A percentile compares a stretch with the other conserved stretches of the same genome.
These are phyloP conservation scores for Caenorhabditis tropicalis DNA, from an alignment of 1,140 invertebrate species.

Conservation along the genomic window DNA sequence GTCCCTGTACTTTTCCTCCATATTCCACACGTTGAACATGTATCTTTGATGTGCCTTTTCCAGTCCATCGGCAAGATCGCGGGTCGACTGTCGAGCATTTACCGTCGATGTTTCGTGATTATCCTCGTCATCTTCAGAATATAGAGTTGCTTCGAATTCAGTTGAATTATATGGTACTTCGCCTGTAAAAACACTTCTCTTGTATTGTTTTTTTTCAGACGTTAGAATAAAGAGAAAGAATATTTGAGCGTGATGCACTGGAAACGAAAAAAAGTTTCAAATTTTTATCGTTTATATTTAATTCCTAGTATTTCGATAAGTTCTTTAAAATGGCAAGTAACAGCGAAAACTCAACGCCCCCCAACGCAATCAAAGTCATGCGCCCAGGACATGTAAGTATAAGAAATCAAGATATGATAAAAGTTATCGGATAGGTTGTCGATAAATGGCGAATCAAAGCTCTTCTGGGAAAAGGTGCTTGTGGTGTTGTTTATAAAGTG, in stretches of 20 bases:
- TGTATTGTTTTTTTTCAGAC: background rate
- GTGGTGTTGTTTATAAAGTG: conserved; percentile 47
- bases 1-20: background rate
- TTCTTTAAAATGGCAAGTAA: background rate
- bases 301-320: conserved; percentile 8
- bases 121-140: background rate
- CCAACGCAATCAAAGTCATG: background rate
- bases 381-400: conserved; percentile 25
- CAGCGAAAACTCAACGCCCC: background rate
- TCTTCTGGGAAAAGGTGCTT: conserved; percentile 24
- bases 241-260: too few species aligned
- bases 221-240: too few species aligned
- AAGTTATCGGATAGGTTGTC: background rate
- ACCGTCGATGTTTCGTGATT: background rate
- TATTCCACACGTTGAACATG: background rate
- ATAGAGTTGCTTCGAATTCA: background rate
- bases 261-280: background rate
- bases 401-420: background rate
- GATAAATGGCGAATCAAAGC: conserved; percentile 35
- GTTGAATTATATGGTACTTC: background rate
- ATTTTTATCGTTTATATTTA: background rate
- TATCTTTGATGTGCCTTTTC: background rate
- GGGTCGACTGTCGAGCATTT: background rate
- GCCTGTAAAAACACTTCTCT: background rate
- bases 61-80: background rate